phyloP scores from a whole-genome alignment of 2,113 vertebrate genomes.

The Protobothrops mucrosquamatus region DNA sequence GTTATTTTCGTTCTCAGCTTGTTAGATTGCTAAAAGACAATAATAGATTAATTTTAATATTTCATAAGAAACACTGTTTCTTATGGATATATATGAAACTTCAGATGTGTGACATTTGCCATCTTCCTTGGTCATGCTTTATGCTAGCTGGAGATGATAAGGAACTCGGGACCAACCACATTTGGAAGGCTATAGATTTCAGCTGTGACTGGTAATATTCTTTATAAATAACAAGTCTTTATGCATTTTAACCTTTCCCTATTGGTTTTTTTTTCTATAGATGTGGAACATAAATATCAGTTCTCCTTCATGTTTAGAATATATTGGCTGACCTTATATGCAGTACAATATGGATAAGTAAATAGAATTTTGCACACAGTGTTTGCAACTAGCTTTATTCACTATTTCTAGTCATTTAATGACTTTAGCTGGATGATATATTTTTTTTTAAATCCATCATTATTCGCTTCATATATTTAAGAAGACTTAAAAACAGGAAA shows the following conservation, averaged over 20 bases:
- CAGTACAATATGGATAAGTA: background rate
- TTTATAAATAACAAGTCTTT: background rate
- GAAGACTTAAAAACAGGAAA: slow-evolving; percentile 1
- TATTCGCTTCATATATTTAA: background rate
- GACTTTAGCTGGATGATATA: background rate
- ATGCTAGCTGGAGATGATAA: background rate
- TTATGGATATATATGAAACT: accelerated
- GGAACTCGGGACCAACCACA: background rate
- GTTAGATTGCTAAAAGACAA: background rate
- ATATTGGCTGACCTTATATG: background rate
- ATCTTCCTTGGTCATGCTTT: background rate
- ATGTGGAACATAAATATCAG: background rate
- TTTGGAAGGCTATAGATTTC: background rate
- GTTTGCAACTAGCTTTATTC: background rate
- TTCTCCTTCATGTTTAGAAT: background rate
- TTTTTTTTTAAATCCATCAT: no score
- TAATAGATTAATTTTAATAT: background rate
- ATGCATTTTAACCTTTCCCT: background rate
- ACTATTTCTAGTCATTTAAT: background rate
- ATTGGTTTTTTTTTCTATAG: background rate
- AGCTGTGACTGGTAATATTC: background rate
- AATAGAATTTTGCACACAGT: background rate
- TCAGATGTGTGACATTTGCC: background rate
- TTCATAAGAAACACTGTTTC: background rate
- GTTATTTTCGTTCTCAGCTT: background rate